Evolutionary conservation across 2,888 invertebrate species (phyloP).

Genomic region (Syrphus vitripennis): DNA sequence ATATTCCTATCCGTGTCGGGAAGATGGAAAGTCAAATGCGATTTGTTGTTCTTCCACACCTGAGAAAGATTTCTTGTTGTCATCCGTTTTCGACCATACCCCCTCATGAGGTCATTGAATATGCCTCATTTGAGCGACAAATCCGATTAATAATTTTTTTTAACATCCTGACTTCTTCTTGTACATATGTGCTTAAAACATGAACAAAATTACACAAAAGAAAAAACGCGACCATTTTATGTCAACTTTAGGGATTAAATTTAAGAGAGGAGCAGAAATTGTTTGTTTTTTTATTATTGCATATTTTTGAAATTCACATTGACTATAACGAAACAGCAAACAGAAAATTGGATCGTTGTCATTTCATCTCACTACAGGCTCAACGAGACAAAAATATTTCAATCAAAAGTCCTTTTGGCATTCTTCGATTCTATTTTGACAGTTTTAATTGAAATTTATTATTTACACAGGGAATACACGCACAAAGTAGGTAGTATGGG

Average conservation of each 20-base stretch:
- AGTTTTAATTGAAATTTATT: constrained; percentile 71
- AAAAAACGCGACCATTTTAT: constrained; percentile 52
- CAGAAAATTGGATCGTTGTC: neutral
- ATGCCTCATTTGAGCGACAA: constrained; percentile 73
- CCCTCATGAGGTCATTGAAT: constrained; percentile 65
- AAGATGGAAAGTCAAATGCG: neutral
- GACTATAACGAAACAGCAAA: neutral
- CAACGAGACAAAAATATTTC: constrained; percentile 16
- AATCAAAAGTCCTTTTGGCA: constrained; percentile 45
- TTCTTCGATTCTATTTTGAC: constrained; percentile 35
- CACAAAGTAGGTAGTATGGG: neutral
- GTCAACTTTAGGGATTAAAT: constrained; percentile 62
- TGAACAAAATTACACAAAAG: constrained; percentile 45
- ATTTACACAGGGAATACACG: constrained; percentile 47
- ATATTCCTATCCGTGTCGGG: neutral
- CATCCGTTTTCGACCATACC: constrained; percentile 26
- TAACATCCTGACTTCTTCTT: neutral
- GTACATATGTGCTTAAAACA: constrained; percentile 12
- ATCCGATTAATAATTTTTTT: constrained; percentile 72
- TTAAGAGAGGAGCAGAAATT: neutral
- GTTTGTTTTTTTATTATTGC: neutral
- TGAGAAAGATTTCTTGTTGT: neutral
- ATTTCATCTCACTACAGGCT: neutral
- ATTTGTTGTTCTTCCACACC: constrained; percentile 16
- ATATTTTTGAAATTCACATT: neutral